Conservation (phyloP, 2,113 vertebrate genomes). For the Sisor rabdophorus region DNA sequence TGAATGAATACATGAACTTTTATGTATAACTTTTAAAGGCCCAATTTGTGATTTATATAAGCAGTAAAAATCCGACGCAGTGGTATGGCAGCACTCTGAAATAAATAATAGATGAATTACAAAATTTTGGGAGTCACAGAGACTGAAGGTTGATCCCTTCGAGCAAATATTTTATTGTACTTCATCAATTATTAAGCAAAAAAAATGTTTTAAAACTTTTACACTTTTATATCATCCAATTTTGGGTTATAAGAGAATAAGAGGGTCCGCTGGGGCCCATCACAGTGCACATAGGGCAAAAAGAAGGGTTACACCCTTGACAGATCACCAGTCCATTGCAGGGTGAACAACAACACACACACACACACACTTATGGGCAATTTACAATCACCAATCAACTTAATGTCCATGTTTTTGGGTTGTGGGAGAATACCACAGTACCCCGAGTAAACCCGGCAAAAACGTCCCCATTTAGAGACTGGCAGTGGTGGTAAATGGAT, state of each 20-base stretch:
- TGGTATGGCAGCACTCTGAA: not conserved
- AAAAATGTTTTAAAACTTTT: not conserved
- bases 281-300: too few species aligned
- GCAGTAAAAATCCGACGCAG: not conserved
- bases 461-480: not conserved
- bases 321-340: too few species aligned
- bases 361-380: too few species aligned
- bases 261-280: too few species aligned
- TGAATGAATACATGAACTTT: too few species aligned
- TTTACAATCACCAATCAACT: too few species aligned
- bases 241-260: not conserved
- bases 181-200: not conserved
- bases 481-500: conserved; percentile 1
- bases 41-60: not conserved
- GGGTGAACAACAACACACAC: too few species aligned
- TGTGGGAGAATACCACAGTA: too few species aligned
- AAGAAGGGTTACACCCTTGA: too few species aligned
- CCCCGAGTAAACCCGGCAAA: not conserved
- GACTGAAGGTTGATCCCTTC: not conserved
- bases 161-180: not conserved
- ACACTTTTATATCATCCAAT: not conserved
- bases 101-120: too few species aligned
- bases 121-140: not conserved
- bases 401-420: too few species aligned
- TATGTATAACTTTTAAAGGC: not conserved